Conservation (phyloP, 2,113 vertebrate species). For the Balaeniceps rex region DNA sequence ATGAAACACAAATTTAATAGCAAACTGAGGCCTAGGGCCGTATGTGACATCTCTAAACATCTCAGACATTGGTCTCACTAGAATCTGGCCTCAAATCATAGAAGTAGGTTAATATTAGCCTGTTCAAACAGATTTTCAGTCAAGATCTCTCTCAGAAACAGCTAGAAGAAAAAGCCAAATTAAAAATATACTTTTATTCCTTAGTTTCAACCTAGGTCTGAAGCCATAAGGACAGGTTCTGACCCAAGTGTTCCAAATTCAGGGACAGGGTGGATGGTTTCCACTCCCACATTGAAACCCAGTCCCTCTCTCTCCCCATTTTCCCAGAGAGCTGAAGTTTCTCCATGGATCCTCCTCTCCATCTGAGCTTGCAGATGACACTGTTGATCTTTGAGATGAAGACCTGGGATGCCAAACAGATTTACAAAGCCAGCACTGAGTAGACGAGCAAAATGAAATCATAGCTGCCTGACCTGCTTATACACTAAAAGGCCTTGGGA, state of each 20-base stretch:
- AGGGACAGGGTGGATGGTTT: not conserved
- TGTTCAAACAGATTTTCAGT: not conserved
- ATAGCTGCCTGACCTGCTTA: constrained; percentile 64
- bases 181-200: not conserved
- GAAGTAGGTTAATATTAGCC: not conserved
- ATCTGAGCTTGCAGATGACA: not conserved
- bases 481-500: constrained; percentile 41
- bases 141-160: not conserved
- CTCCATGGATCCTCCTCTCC: not conserved
- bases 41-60: not conserved
- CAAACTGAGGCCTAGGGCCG: not conserved
- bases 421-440: constrained; percentile 41
- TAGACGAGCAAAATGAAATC: constrained; percentile 67
- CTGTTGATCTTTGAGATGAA: not conserved
- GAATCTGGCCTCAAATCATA: not conserved
- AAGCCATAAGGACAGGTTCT: not conserved
- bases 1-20: not conserved
- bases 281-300: not conserved
- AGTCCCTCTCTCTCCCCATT: not conserved
- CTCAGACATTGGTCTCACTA: constrained; percentile 1
- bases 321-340: not conserved
- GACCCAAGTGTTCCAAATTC: not conserved
- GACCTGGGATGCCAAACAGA: constrained; percentile 49
- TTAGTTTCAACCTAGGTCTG: not conserved
- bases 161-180: not conserved